Conservation (phyloP, 2,797 vertebrate species). For the Peromyscus nudipes region DNA sequence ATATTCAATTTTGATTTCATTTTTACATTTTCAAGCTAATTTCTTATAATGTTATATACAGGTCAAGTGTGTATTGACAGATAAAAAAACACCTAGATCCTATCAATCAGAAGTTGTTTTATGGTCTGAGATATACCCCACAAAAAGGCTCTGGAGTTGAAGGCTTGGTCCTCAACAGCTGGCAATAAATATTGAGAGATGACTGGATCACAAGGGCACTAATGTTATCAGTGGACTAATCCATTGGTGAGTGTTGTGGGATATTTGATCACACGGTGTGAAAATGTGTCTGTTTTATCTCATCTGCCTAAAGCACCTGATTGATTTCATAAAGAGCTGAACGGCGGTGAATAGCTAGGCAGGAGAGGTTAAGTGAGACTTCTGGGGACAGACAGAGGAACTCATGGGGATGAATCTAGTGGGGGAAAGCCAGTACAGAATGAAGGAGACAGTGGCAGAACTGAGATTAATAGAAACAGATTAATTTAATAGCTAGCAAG, state of each 20-base stretch:
- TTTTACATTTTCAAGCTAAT: background rate
- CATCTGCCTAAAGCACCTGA: background rate
- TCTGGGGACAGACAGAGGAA: background rate
- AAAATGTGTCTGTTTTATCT: background rate
- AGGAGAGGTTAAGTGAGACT: background rate
- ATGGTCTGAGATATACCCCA: background rate
- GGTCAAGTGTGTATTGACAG: background rate
- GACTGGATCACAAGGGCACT: background rate
- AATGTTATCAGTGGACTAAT: background rate
- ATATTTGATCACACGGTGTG: background rate
- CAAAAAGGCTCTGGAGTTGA: background rate
- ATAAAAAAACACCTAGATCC: slow-evolving; percentile 20
- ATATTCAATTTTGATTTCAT: background rate
- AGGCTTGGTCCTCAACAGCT: background rate
- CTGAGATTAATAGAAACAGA: background rate
- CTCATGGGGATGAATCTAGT: background rate
- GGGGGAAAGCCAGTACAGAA: background rate
- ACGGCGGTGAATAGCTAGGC: background rate
- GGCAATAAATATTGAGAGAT: background rate
- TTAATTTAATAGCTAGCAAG: background rate
- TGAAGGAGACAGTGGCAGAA: background rate
- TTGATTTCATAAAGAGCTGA: background rate
- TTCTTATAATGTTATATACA: background rate
- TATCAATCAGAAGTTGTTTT: slow-evolving; percentile 17
- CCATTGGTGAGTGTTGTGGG: background rate